phyloP scores from a whole-genome alignment of 2,888 invertebrate genomes.

The Volucella zonaria region DNA sequence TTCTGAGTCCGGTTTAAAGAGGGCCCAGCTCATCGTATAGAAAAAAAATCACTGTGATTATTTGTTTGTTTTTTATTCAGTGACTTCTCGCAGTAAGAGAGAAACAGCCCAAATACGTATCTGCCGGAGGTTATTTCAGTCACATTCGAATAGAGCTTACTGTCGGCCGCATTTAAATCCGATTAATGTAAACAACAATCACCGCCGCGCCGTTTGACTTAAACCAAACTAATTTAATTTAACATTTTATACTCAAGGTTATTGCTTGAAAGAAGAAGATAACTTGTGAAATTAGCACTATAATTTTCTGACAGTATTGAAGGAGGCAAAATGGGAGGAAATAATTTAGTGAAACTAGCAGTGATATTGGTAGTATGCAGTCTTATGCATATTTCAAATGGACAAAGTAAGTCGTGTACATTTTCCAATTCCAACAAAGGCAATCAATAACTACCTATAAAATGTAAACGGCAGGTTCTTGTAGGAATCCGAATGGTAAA shows the following conservation, averaged over 20 bases:
- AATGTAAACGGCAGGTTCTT: constrained; percentile 80
- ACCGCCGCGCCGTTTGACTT: not conserved
- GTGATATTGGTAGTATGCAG: constrained; percentile 27
- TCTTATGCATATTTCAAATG: constrained; percentile 42
- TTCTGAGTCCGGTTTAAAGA: constrained; percentile 44
- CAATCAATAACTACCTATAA: not conserved
- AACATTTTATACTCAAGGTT: constrained; percentile 8
- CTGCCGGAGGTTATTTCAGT: constrained; percentile 33
- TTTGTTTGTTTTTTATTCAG: constrained; percentile 19
- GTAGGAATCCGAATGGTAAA: constrained; percentile 82
- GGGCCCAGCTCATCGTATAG: not conserved
- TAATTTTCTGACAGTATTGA: too few relatives aligned
- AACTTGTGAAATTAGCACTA: not conserved
- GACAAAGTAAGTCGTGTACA: constrained; percentile 51
- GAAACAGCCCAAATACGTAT: constrained; percentile 11
- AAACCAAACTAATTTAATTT: not conserved
- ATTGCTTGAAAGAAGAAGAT: not conserved
- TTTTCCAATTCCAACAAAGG: constrained; percentile 2
- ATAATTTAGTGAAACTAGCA: constrained; percentile 34
- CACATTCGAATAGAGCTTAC: constrained; percentile 11
- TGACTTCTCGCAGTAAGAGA: constrained; percentile 5
- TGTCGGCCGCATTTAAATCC: constrained; percentile 15
- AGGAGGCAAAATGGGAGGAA: constrained; percentile 11
- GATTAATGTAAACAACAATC: not conserved
- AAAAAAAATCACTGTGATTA: constrained; percentile 10